phyloP scores from a whole-genome alignment of 2,113 vertebrate genomes.

The Ptychochromis oligacanthus region DNA sequence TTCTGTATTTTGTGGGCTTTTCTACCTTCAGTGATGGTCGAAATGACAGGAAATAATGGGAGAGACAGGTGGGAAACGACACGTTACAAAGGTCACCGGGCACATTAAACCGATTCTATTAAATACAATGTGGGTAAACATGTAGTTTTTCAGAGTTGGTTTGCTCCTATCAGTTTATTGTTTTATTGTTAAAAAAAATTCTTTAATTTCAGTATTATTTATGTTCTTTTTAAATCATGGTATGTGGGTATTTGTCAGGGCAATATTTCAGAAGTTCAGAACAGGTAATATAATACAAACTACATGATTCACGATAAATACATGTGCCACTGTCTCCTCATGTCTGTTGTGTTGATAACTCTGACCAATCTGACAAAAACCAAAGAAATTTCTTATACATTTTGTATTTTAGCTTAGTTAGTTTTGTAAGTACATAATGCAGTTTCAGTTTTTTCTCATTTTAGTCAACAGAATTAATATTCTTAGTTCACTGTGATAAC shows the following conservation, averaged over 20 bases:
- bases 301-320: neutral
- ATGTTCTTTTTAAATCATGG: too few relatives aligned
- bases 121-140: accelerated
- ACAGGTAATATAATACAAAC: neutral
- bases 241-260: too few relatives aligned
- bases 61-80: neutral
- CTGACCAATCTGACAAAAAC: neutral
- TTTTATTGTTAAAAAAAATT: too few relatives aligned
- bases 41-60: neutral
- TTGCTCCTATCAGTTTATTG: too few relatives aligned
- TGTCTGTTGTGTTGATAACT: neutral
- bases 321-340: neutral
- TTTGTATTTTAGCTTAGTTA: neutral
- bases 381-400: neutral
- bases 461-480: neutral
- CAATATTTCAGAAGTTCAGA: too few relatives aligned
- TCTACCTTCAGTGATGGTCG: accelerated
- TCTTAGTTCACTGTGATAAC: neutral
- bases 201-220: too few relatives aligned
- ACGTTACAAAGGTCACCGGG: neutral
- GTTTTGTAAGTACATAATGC: neutral
- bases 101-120: neutral
- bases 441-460: neutral
- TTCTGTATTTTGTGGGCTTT: neutral
- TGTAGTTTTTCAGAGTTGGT: too few relatives aligned